Evolutionary conservation across 1,140 invertebrate species (phyloP), one percentile per base, ranked within the genome.

Genomic region (Ostrea edulis): DNA sequence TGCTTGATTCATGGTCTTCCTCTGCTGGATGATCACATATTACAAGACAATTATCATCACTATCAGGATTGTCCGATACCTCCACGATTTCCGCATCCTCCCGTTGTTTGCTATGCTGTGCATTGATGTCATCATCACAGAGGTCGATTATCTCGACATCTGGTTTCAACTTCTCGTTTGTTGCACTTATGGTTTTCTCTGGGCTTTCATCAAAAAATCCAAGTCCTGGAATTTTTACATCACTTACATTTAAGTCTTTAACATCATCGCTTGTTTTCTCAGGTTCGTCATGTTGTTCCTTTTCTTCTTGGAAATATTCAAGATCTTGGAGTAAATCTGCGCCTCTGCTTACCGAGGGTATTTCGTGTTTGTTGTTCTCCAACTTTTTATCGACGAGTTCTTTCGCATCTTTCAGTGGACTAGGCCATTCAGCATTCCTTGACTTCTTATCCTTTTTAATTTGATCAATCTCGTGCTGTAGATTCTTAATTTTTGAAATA

Each of bases 381-480:
- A 53, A 54, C 17, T 53, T 54, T 8, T 25, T 52, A 53, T 83
- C 82, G 12, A 83, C 82, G 25, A 58, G 83, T 58, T 58, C 54
- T 55, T 55, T 62, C 17, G 35, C 53, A 9, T 14, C 25, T 85
- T 85, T 85, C 44, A 83, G 20, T 58, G 83, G 83, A 85, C 83
- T 85, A 35, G 52, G 52, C 83, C 83, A 85, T 58, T 35, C 54
- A 29, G 22, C 17, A 62, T 8, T 35, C 8, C 8, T 55, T 35
- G 55, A 55, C 17, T 85, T 62, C n/a, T 44, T 29, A 35, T 55
- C 53, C 25, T 85, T 85, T 44, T 85, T 85, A 35, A 85, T 85
- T 58, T 85, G 83, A 58, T 85, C 83, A n/a, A 85, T 85, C 20
- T 85, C 83, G 17, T 55, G 53, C 55, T 62, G 83, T 58, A 85